Conservation (phyloP, 2,113 vertebrate species). For the Notechis scutatus region DNA sequence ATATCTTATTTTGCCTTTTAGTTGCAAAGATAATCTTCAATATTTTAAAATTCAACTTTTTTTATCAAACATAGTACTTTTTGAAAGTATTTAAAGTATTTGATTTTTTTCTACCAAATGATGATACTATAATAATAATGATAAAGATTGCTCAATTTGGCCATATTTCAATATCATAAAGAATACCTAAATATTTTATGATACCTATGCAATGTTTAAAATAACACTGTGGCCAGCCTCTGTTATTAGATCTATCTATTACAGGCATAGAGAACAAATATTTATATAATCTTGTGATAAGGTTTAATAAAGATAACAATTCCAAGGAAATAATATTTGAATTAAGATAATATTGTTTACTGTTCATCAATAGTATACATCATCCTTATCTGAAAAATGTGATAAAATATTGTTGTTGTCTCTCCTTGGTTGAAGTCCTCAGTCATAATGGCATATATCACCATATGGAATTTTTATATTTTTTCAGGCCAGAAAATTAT, state of each 20-base stretch:
- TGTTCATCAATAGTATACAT: neutral
- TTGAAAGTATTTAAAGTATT: neutral
- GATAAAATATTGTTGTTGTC: neutral
- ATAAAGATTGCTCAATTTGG: neutral
- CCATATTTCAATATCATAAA: neutral
- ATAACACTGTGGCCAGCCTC: neutral
- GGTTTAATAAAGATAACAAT: neutral
- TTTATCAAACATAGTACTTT: neutral
- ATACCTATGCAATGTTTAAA: constrained; percentile 38
- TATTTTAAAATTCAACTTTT: neutral
- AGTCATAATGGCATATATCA: constrained; percentile 31
- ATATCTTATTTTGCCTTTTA: neutral
- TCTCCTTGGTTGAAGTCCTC: constrained; percentile 25
- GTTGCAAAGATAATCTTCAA: neutral
- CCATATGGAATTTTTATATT: neutral
- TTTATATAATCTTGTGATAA: neutral
- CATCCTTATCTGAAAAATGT: neutral
- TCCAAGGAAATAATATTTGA: neutral
- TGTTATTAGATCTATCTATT: neutral
- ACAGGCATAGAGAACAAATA: constrained; percentile 9
- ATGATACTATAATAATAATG: neutral
- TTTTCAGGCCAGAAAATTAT: neutral
- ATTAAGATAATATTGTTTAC: neutral
- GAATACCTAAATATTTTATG: neutral
- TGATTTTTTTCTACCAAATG: neutral